Percentiles rank a stretch among this genome's conserved stretches.
These are phyloP conservation scores for Eidolon dupreanum DNA, from an alignment of 2,797 vertebrate species.

Conservation along the genomic window DNA sequence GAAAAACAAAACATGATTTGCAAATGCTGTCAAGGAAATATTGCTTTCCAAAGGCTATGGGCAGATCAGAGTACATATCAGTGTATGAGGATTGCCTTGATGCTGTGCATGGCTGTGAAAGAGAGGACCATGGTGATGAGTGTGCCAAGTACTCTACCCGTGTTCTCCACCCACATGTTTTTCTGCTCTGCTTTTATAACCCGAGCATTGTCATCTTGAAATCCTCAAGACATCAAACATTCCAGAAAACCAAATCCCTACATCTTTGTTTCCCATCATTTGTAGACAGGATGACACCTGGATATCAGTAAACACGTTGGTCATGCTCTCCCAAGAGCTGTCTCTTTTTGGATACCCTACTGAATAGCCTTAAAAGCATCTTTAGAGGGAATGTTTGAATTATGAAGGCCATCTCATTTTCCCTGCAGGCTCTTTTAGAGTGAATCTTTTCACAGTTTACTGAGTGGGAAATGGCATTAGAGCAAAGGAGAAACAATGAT, in stretches of 20 bases:
- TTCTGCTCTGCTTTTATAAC: neutral
- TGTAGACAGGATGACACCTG: neutral
- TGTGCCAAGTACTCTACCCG: neutral
- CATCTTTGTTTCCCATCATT: neutral
- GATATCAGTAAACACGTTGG: neutral
- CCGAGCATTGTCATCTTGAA: neutral
- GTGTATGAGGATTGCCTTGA: neutral
- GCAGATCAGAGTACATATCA: neutral
- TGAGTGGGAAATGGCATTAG: neutral
- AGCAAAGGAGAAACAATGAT: neutral
- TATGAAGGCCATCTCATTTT: constrained; percentile 11
- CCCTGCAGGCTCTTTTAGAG: neutral
- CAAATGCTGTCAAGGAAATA: constrained; percentile 66
- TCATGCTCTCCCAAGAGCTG: neutral
- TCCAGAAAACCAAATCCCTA: neutral
- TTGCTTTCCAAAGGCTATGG: constrained; percentile 32
- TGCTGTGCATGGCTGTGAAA: neutral
- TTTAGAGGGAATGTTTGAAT: constrained; percentile 20
- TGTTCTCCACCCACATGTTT: neutral
- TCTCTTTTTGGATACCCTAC: neutral
- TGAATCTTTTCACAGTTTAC: neutral
- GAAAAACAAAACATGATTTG: constrained; percentile 67
- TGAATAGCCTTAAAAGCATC: neutral
- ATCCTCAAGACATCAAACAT: constrained; percentile 11
- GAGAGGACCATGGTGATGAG: rapidly evolving